A percentile compares a stretch with the other conserved stretches of the same genome.
Conservation (phyloP, 1,140 invertebrate genomes). For the Dinoponera quadriceps region DNA sequence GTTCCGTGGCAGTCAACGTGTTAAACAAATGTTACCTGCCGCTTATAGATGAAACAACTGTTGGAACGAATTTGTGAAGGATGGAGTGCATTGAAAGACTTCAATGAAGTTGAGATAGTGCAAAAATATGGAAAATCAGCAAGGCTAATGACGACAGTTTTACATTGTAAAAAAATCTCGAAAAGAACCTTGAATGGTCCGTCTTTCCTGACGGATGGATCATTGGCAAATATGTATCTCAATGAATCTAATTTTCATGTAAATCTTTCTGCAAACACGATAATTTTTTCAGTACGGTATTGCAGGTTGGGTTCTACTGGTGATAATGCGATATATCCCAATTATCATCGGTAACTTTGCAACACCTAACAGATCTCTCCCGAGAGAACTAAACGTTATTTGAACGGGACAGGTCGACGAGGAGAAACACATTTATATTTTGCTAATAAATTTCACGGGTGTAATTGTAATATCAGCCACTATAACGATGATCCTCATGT, state of each 20-base stretch:
- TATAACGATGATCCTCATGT: slow-evolving; percentile 2
- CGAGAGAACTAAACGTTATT: background rate
- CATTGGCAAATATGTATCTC: background rate
- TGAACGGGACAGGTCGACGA: background rate
- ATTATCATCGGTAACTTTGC: background rate
- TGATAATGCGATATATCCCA: background rate
- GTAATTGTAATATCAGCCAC: background rate
- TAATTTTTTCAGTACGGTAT: slow-evolving; percentile 11
- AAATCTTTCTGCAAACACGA: slow-evolving; percentile 5
- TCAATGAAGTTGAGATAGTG: slow-evolving; percentile 27
- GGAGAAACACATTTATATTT: background rate
- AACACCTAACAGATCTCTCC: background rate
- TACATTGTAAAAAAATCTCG: slow-evolving; percentile 11
- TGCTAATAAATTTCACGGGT: background rate
- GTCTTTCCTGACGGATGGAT: background rate
- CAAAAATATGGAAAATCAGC: slow-evolving; percentile 9
- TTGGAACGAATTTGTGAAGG: slow-evolving; percentile 7
- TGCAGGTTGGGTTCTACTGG: background rate
- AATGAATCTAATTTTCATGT: background rate
- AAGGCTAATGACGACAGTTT: background rate
- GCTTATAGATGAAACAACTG: background rate
- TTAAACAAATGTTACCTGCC: background rate
- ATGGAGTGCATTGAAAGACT: slow-evolving; percentile 20
- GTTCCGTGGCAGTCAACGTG: too few relatives aligned
- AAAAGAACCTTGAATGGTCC: background rate